phyloP scores from a whole-genome alignment of 2,797 vertebrate species.

The Cyclura pinguis region DNA sequence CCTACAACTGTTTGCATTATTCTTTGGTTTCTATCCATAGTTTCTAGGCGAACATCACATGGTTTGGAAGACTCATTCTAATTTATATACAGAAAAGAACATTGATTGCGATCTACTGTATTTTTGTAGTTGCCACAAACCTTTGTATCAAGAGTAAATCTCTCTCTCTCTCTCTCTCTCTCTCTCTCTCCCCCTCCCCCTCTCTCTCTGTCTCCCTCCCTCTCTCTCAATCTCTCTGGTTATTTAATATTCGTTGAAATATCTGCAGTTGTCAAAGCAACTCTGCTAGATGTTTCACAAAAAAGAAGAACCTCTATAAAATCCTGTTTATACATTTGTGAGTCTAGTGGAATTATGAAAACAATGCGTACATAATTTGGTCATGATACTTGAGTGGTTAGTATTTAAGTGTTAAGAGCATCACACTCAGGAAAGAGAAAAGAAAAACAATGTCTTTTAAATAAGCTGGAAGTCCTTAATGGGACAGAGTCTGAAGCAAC shows the following conservation, averaged over 20 bases:
- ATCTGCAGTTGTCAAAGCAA: neutral
- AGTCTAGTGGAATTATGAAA: conserved; percentile 16
- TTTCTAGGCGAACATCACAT: neutral
- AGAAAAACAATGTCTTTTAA: neutral
- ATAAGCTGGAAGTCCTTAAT: neutral
- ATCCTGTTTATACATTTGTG: neutral
- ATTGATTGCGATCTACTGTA: neutral
- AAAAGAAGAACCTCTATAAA: neutral
- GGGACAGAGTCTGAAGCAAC: neutral
- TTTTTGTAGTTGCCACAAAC: neutral
- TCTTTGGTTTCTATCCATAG: neutral
- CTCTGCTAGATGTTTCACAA: neutral
- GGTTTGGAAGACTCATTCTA: neutral
- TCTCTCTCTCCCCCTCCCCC: neutral
- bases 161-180: neutral
- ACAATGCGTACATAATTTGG: neutral
- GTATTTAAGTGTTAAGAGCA: neutral
- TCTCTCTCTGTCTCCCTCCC: neutral
- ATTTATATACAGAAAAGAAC: neutral
- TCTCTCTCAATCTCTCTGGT: neutral
- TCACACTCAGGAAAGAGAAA: neutral
- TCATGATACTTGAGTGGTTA: neutral
- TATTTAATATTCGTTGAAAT: neutral
- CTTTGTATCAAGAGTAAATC: neutral
- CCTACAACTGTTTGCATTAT: neutral